Conservation (phyloP, 2,888 invertebrate genomes). For the Eilema caniola region DNA sequence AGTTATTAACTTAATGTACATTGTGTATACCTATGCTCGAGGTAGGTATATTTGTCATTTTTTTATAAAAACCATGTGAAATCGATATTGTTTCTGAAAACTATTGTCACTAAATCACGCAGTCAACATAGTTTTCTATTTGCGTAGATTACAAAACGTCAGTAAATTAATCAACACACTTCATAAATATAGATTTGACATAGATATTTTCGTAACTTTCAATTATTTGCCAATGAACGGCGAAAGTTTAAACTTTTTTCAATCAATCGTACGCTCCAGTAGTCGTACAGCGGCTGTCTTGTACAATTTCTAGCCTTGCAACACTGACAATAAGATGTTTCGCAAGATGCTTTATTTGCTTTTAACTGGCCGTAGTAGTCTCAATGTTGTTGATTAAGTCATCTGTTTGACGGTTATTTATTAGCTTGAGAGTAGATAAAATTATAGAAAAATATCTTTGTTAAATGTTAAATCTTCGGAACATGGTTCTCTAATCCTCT, state of each 20-base stretch:
- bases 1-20: too few species aligned
- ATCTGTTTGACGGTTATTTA: not conserved
- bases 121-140: constrained; percentile 10
- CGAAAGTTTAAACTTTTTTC: constrained; percentile 82
- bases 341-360: constrained; percentile 66
- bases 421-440: constrained; percentile 1
- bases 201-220: constrained; percentile 72
- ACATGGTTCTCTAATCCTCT: too few species aligned
- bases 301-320: constrained; percentile 82
- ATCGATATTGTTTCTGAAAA: not conserved
- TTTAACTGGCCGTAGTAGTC: constrained; percentile 55
- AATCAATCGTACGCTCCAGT: constrained; percentile 82
- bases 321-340: constrained; percentile 73
- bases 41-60: too few species aligned
- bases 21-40: too few species aligned
- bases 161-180: constrained; percentile 27
- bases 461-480: too few species aligned
- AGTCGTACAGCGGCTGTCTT: constrained; percentile 71
- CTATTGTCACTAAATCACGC: not conserved
- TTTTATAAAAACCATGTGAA: not conserved
- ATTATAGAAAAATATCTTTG: not conserved
- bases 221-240: constrained; percentile 73
- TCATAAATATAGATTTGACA: constrained; percentile 53
- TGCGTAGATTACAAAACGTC: constrained; percentile 32
- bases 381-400: constrained; percentile 56